Evolutionary conservation across 2,797 vertebrate species (phyloP).

Genomic region (Poecilia gillii): DNA sequence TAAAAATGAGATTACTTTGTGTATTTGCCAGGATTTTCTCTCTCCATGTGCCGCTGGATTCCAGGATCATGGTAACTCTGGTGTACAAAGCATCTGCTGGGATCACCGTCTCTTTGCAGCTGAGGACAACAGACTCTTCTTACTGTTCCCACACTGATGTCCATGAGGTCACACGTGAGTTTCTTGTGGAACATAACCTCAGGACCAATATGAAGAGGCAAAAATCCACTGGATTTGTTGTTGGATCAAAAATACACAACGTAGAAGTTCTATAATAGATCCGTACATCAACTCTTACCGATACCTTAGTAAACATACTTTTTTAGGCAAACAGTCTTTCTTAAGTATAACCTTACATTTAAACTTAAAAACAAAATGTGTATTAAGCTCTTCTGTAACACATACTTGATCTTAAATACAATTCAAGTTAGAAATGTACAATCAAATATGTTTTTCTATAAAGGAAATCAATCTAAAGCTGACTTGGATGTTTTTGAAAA

Average conservation of each 20-base stretch:
- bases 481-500: not conserved
- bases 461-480: not conserved
- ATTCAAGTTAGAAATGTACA: not conserved
- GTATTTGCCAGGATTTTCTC: slow-evolving; percentile 86
- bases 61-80: slow-evolving; percentile 81
- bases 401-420: not conserved
- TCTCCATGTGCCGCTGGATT: slow-evolving; percentile 81
- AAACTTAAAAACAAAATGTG: not conserved
- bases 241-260: not conserved
- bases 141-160: slow-evolving; percentile 50
- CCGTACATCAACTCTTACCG: not conserved
- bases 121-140: slow-evolving; percentile 75
- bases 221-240: not conserved
- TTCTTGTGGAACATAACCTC: not conserved
- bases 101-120: slow-evolving; percentile 79
- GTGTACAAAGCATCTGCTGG: slow-evolving; percentile 80
- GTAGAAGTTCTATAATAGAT: not conserved
- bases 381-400: not conserved
- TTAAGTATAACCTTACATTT: not conserved
- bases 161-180: slow-evolving; percentile 76
- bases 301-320: not conserved
- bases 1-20: not conserved
- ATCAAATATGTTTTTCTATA: not conserved
- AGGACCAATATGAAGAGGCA: not conserved
- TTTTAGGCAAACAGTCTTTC: not conserved